Conservation (phyloP, 2,888 invertebrate species). For the Drosophila stalkeri region DNA sequence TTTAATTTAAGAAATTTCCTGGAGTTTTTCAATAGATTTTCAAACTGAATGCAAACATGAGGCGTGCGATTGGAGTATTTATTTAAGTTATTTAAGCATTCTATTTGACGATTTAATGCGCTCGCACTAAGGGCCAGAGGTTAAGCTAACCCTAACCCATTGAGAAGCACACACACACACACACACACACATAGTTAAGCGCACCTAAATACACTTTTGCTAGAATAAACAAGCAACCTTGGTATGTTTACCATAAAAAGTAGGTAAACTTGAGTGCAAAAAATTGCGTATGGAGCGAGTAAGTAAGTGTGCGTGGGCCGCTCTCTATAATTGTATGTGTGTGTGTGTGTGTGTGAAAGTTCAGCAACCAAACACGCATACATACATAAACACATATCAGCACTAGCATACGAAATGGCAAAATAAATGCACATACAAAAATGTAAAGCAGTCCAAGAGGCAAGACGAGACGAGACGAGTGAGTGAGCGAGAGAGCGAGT, state of each 20-base stretch:
- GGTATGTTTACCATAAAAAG: slow-evolving; percentile 81
- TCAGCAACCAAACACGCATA: slow-evolving; percentile 31
- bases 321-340: neutral
- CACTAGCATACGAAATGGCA: slow-evolving; percentile 54
- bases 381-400: slow-evolving; percentile 22
- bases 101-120: slow-evolving; percentile 34
- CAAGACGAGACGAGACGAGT: slow-evolving; percentile 2
- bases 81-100: slow-evolving; percentile 53
- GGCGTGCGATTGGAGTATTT: slow-evolving; percentile 47
- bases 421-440: slow-evolving; percentile 78
- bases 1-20: neutral
- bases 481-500: neutral
- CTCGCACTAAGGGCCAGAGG: slow-evolving; percentile 32
- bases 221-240: slow-evolving; percentile 82
- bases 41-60: slow-evolving; percentile 21
- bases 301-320: slow-evolving; percentile 16
- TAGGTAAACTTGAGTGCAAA: slow-evolving; percentile 82
- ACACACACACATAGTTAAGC: slow-evolving; percentile 69
- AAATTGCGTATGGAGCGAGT: slow-evolving; percentile 65
- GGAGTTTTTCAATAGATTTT: slow-evolving; percentile 2
- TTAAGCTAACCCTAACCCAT: slow-evolving; percentile 43
- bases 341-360: slow-evolving; percentile 32
- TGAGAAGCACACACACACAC: slow-evolving; percentile 10
- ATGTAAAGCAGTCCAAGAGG: slow-evolving; percentile 61
- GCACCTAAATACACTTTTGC: slow-evolving; percentile 81